phyloP scores from a whole-genome alignment of 2,113 vertebrate species.

The Pelusios castaneus region DNA sequence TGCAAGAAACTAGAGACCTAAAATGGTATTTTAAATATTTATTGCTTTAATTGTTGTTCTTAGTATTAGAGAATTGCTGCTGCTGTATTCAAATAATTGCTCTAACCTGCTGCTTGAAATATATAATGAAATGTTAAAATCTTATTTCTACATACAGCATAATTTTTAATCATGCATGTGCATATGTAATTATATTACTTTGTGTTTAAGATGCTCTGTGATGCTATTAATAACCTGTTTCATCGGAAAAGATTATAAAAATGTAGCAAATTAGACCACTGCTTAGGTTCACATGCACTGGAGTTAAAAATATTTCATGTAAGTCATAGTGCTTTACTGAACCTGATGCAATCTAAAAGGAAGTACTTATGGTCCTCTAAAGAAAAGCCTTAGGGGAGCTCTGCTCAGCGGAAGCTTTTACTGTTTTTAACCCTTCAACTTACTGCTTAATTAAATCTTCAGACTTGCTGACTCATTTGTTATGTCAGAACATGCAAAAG shows the following conservation, averaged over 20 bases:
- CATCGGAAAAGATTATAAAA: background rate
- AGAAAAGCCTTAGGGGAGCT: background rate
- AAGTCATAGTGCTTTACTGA: background rate
- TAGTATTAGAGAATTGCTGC: accelerated
- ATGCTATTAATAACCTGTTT: background rate
- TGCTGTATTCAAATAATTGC: background rate
- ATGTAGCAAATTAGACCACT: background rate
- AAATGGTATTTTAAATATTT: background rate
- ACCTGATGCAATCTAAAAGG: background rate
- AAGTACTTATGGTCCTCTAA: background rate
- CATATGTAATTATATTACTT: background rate
- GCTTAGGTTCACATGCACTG: background rate
- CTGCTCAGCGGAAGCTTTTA: background rate
- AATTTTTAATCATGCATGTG: accelerated
- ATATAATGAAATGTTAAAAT: background rate
- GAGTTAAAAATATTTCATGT: background rate
- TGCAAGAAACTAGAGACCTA: background rate
- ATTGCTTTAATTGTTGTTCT: background rate
- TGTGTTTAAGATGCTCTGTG: background rate
- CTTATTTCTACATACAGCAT: background rate
- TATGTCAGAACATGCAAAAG: background rate
- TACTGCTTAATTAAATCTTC: background rate
- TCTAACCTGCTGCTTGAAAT: background rate
- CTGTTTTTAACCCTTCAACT: background rate
- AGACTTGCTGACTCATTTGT: background rate